phyloP scores from a whole-genome alignment of 2,888 invertebrate genomes.

The Tortricodes alternella region DNA sequence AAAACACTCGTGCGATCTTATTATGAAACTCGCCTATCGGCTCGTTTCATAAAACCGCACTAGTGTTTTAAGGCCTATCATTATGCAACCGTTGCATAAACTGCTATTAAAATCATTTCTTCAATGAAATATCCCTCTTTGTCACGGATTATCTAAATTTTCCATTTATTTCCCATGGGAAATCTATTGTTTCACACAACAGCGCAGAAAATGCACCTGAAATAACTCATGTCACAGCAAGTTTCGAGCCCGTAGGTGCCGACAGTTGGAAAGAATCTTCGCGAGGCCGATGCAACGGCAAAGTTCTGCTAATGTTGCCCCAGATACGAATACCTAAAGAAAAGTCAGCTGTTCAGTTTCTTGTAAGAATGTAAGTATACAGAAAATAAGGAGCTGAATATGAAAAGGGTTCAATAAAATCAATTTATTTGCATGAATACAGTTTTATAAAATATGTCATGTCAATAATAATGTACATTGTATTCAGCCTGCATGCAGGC shows the following conservation, averaged over 20 bases:
- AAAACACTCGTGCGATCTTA: too few relatives aligned
- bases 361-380: not conserved
- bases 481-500: too few relatives aligned
- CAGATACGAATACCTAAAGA: constrained; percentile 2
- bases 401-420: not conserved
- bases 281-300: constrained; percentile 2
- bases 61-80: too few relatives aligned
- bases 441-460: too few relatives aligned
- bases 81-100: too few relatives aligned
- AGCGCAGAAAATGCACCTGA: not conserved
- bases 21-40: too few relatives aligned
- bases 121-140: too few relatives aligned
- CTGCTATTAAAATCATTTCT: too few relatives aligned
- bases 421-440: not conserved
- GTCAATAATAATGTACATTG: too few relatives aligned
- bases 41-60: too few relatives aligned
- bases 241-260: not conserved
- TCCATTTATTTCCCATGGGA: not conserved
- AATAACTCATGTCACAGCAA: not conserved
- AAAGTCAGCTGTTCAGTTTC: not conserved
- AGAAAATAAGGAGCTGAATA: not conserved
- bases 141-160: too few relatives aligned
- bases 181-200: not conserved
- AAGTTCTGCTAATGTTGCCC: not conserved
- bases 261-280: not conserved